phyloP scores from a whole-genome alignment of 2,797 vertebrate species.

The Thripadectes ignobilis region DNA sequence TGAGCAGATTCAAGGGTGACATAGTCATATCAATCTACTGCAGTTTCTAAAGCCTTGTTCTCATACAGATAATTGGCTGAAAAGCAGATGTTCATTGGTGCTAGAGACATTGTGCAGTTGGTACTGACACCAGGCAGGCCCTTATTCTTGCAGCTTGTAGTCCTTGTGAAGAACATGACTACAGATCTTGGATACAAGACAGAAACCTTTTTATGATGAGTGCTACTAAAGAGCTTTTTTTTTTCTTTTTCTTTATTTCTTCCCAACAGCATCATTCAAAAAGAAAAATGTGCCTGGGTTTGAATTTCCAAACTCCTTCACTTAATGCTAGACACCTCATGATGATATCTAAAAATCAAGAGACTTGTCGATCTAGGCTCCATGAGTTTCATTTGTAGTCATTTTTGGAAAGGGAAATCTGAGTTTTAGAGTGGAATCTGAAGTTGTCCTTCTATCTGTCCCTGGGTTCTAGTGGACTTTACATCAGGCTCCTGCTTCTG shows the following conservation, averaged over 20 bases:
- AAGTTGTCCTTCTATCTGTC: not conserved
- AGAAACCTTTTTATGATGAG: not conserved
- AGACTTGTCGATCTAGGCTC: not conserved
- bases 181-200: not conserved
- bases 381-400: not conserved
- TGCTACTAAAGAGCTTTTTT: not conserved
- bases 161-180: not conserved
- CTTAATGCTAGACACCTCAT: not conserved
- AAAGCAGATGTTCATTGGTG: not conserved
- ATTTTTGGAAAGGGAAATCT: not conserved
- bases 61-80: not conserved
- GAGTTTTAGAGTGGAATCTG: not conserved
- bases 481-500: not conserved
- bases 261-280: not conserved
- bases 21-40: not conserved
- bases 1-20: not conserved
- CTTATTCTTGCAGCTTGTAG: not conserved
- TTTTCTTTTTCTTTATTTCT: not conserved
- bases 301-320: not conserved
- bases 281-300: not conserved
- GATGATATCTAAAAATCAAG: not conserved
- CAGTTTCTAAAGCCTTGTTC: not conserved
- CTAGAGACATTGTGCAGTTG: not conserved
- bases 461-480: not conserved
- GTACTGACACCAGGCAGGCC: too few species aligned